These are phyloP conservation scores for Geothlypis trichas DNA, from an alignment of 2,113 vertebrate genomes.

Conservation along the genomic window DNA sequence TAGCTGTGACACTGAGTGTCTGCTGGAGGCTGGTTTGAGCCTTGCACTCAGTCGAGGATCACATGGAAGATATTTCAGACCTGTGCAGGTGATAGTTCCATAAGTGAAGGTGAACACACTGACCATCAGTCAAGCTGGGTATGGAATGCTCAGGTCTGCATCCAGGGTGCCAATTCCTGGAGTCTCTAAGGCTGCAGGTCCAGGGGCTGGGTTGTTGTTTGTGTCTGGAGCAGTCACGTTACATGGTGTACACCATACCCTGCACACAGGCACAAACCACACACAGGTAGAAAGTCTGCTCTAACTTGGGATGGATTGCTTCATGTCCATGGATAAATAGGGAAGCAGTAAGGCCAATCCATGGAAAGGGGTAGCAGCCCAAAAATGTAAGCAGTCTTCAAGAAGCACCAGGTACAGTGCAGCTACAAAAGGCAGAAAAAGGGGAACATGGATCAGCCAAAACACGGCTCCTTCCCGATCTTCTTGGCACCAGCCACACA, in stretches of 20 bases:
- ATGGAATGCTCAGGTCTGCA: rapidly evolving
- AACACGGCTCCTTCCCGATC: too few relatives aligned
- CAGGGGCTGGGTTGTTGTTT: neutral
- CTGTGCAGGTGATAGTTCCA: neutral
- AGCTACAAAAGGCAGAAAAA: too few relatives aligned
- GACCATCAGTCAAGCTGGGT: rapidly evolving
- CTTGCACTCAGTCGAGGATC: neutral
- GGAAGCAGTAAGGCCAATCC: neutral
- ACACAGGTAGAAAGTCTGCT: neutral
- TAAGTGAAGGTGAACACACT: neutral
- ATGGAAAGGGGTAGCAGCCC: neutral
- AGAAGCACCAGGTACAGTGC: too few relatives aligned
- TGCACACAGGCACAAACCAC: neutral
- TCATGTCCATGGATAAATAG: neutral
- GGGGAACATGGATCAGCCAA: too few relatives aligned
- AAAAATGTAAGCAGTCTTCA: neutral
- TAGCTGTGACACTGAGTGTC: neutral
- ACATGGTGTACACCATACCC: rapidly evolving
- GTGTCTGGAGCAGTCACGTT: rapidly evolving
- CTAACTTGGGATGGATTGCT: rapidly evolving
- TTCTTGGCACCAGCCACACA: too few relatives aligned
- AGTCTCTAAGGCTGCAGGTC: rapidly evolving
- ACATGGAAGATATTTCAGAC: rapidly evolving
- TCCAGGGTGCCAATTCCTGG: neutral
- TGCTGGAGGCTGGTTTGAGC: neutral